Percentiles rank a stretch among this genome's conserved stretches.
Conservation (phyloP, 2,113 vertebrate species). For the Psilopogon haemacephalus region DNA sequence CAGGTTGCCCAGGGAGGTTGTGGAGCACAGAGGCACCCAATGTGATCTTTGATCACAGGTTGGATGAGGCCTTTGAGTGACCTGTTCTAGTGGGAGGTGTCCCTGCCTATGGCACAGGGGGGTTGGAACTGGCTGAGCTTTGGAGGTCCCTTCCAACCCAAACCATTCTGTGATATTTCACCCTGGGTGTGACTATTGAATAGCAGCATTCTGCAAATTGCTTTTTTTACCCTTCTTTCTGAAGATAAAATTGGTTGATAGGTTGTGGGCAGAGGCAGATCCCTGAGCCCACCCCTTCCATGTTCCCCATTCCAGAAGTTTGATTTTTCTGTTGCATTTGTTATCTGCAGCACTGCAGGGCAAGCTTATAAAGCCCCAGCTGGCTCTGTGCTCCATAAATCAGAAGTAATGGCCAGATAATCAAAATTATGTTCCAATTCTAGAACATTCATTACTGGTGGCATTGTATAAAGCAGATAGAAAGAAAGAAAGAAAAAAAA, state of each 20-base stretch:
- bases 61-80: no score
- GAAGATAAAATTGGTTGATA: conserved; percentile 48
- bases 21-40: no score
- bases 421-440: conserved; percentile 67
- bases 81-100: no score
- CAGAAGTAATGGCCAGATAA: conserved; percentile 70
- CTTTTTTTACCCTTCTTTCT: conserved; percentile 17
- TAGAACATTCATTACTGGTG: conserved; percentile 64
- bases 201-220: conserved; percentile 44
- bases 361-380: conserved; percentile 65
- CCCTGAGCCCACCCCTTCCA: conserved; percentile 1
- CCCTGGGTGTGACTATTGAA: conserved; percentile 40
- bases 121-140: no score
- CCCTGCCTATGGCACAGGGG: no score
- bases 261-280: conserved; percentile 8
- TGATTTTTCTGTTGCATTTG: conserved; percentile 63
- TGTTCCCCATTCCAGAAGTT: conserved; percentile 42
- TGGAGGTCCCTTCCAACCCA: no score
- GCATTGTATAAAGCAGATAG: conserved; percentile 40
- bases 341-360: conserved; percentile 67
- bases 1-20: no score
- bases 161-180: not conserved
- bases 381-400: conserved; percentile 61
- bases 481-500: not conserved
- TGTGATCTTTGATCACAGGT: no score